phyloP scores from a whole-genome alignment of 2,888 invertebrate genomes.

The Pristionchus japonicus region DNA sequence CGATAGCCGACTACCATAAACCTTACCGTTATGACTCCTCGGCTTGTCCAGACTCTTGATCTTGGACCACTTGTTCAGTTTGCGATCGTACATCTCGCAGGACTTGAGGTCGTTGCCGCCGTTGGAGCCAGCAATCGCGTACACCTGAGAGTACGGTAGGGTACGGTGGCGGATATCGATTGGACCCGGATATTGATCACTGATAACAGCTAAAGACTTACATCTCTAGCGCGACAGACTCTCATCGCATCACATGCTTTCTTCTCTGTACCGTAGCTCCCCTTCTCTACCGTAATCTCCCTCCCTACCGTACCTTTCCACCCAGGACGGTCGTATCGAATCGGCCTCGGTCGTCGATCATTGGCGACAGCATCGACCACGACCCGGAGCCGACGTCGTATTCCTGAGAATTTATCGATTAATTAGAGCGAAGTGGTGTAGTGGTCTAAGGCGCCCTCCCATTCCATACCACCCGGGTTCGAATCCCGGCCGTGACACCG shows the following conservation, averaged over 20 bases:
- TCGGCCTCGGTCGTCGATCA: conserved; percentile 85
- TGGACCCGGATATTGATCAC: neutral
- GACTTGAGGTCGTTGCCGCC: conserved; percentile 86
- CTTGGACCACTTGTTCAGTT: conserved; percentile 79
- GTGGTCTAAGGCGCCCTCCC: too few relatives aligned
- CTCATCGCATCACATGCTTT: too few relatives aligned
- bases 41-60: conserved; percentile 59
- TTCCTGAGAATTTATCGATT: conserved; percentile 72
- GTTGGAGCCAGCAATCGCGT: conserved; percentile 85
- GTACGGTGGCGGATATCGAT: neutral
- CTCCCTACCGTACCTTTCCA: conserved; percentile 75
- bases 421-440: too few relatives aligned
- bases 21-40: conserved; percentile 67
- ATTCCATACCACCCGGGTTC: too few relatives aligned
- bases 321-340: conserved; percentile 85
- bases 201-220: too few relatives aligned
- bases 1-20: too few relatives aligned
- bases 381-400: conserved; percentile 83
- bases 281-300: too few relatives aligned
- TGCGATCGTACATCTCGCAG: conserved; percentile 81
- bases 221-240: too few relatives aligned
- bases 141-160: conserved; percentile 57
- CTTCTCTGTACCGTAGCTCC: neutral
- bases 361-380: conserved; percentile 83
- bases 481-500: too few relatives aligned